phyloP scores from a whole-genome alignment of 2,888 invertebrate genomes.

The Epinotia brunnichana region DNA sequence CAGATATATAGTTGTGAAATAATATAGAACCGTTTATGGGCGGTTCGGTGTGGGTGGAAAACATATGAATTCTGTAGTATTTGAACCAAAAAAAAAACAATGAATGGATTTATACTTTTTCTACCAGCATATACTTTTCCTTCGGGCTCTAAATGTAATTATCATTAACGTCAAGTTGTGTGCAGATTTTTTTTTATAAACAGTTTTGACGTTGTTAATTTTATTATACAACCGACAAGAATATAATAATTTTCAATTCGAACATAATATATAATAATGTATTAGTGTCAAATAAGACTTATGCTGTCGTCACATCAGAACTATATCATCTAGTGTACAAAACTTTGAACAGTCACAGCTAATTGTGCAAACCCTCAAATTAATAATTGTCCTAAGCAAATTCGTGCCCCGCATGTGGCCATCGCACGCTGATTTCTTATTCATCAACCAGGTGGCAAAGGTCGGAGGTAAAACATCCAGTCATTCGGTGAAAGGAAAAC shows the following conservation, averaged over 20 bases:
- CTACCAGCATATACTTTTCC: too few species aligned
- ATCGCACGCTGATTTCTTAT: slow-evolving; percentile 53
- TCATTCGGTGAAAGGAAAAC: slow-evolving; percentile 62
- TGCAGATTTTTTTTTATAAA: too few species aligned
- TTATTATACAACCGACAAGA: neutral
- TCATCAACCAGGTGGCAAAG: slow-evolving; percentile 55
- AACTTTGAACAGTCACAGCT: slow-evolving; percentile 14
- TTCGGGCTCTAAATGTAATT: too few species aligned
- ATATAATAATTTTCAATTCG: neutral
- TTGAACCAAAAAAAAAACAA: too few species aligned
- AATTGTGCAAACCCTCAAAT: slow-evolving; percentile 36
- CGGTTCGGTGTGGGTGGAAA: neutral
- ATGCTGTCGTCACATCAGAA: slow-evolving; percentile 12
- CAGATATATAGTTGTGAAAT: neutral
- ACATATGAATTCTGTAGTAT: too few species aligned
- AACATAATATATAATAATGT: neutral
- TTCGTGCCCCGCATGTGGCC: slow-evolving; percentile 45
- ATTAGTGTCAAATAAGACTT: neutral
- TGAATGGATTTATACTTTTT: too few species aligned
- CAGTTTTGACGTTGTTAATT: too few species aligned
- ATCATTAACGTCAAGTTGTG: too few species aligned
- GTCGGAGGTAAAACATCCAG: slow-evolving; percentile 54
- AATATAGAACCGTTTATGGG: neutral
- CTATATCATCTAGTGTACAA: neutral
- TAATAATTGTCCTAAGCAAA: slow-evolving; percentile 39